These are phyloP conservation scores for Polydrusus cervinus DNA, from an alignment of 2,888 invertebrate species.

Conservation along the genomic window DNA sequence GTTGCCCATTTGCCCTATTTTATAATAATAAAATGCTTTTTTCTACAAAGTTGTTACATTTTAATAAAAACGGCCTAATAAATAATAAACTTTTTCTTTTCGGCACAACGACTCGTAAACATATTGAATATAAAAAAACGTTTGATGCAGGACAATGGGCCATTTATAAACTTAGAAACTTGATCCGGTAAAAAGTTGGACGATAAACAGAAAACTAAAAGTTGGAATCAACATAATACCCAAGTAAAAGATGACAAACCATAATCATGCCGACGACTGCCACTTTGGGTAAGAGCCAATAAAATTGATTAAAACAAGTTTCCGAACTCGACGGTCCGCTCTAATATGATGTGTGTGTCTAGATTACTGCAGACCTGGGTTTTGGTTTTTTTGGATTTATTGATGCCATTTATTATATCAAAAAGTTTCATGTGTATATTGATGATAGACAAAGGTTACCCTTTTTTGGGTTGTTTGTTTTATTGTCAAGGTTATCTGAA, in stretches of 20 bases:
- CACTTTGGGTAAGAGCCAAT: conserved; percentile 46
- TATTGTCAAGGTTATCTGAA: no score
- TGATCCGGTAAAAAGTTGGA: conserved; percentile 37
- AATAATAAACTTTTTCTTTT: not conserved
- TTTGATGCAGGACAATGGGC: conserved; percentile 28
- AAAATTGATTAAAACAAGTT: conserved; percentile 45
- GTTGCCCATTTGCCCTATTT: no score
- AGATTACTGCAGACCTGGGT: conserved; percentile 17
- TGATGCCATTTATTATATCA: not conserved
- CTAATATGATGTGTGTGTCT: conserved; percentile 34
- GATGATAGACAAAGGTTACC: not conserved
- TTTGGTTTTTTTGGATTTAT: conserved; percentile 6
- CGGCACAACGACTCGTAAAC: conserved; percentile 31
- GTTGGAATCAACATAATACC: conserved; percentile 41
- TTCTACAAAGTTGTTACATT: not conserved
- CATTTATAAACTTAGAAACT: conserved; percentile 37
- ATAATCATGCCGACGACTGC: conserved; percentile 43
- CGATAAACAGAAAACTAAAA: conserved; percentile 44
- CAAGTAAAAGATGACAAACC: conserved; percentile 42
- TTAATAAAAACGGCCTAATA: not conserved
- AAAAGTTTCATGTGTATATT: not conserved
- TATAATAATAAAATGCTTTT: no score
- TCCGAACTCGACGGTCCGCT: conserved; percentile 35
- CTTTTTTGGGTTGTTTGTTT: no score
- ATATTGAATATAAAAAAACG: conserved; percentile 36